Conservation (phyloP, 2,888 invertebrate species). For the Archips xylosteana region DNA sequence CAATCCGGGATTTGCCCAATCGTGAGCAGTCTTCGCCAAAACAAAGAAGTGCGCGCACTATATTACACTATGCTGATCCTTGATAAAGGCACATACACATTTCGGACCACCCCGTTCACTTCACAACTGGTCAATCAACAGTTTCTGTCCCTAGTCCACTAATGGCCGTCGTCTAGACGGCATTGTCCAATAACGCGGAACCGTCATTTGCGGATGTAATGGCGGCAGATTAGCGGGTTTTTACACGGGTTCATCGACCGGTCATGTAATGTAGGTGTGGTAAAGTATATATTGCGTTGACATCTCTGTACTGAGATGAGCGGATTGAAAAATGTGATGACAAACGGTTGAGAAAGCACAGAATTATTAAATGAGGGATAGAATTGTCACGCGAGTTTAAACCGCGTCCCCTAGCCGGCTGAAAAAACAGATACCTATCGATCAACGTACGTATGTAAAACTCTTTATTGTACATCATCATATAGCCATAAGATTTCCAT, state of each 20-base stretch:
- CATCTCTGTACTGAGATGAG: not conserved
- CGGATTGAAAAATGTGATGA: not conserved
- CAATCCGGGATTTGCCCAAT: no score
- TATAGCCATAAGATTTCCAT: no score
- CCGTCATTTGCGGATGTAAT: conserved; percentile 33
- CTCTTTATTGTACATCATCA: no score
- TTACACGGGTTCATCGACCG: conserved; percentile 25
- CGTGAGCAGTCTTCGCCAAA: no score
- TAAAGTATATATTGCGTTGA: conserved; percentile 10
- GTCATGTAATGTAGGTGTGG: conserved; percentile 4
- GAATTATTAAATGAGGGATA: no score
- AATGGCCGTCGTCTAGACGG: conserved; percentile 20
- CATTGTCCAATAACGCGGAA: conserved; percentile 33
- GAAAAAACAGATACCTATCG: no score
- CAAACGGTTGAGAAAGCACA: not conserved
- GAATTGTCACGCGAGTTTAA: no score
- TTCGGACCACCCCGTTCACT: not conserved
- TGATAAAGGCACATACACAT: no score
- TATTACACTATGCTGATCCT: no score
- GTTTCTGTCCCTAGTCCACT: conserved; percentile 2
- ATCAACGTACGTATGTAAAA: no score
- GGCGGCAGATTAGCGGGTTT: conserved; percentile 28
- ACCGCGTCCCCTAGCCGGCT: no score
- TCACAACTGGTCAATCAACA: conserved; percentile 1
- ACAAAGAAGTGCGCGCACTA: no score